Percentiles rank a stretch among this genome's conserved stretches.
These are phyloP conservation scores for Sparidentex hasta DNA, from an alignment of 2,797 vertebrate genomes.

Conservation along the genomic window DNA sequence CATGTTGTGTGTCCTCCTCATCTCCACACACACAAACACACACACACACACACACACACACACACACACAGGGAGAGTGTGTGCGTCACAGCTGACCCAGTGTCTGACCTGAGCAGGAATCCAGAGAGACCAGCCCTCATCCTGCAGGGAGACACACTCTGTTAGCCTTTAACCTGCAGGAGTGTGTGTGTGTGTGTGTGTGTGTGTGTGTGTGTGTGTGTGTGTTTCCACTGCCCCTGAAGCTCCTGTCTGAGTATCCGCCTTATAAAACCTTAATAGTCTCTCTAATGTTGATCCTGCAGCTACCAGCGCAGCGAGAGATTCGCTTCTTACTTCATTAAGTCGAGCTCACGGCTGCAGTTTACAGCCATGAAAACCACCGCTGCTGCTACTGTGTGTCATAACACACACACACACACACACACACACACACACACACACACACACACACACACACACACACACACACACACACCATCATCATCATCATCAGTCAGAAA, in stretches of 20 bases:
- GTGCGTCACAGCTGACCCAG: constrained; percentile 56
- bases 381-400: constrained; percentile 45
- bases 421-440: constrained; percentile 3
- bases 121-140: constrained; percentile 64
- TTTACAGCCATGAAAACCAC: constrained; percentile 41
- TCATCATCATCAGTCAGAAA: no score
- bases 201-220: constrained; percentile 19
- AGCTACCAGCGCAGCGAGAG: constrained; percentile 62
- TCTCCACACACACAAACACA: constrained; percentile 9
- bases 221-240: constrained; percentile 29
- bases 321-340: constrained; percentile 41
- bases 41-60: constrained; percentile 8
- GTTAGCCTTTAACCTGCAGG: constrained; percentile 51
- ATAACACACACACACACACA: constrained; percentile 17
- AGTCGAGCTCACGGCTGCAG: constrained; percentile 27
- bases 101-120: constrained; percentile 65
- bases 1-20: no score
- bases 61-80: constrained; percentile 7
- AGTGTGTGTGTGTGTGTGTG: constrained; percentile 28
- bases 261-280: constrained; percentile 61
- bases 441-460: background rate
- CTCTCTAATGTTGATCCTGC: constrained; percentile 47
- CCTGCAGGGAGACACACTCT: constrained; percentile 48
- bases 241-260: constrained; percentile 66
- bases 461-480: no score